phyloP scores from a whole-genome alignment of 64 coral and sea anemone genomes.

The Exaiptasia diaphana region DNA sequence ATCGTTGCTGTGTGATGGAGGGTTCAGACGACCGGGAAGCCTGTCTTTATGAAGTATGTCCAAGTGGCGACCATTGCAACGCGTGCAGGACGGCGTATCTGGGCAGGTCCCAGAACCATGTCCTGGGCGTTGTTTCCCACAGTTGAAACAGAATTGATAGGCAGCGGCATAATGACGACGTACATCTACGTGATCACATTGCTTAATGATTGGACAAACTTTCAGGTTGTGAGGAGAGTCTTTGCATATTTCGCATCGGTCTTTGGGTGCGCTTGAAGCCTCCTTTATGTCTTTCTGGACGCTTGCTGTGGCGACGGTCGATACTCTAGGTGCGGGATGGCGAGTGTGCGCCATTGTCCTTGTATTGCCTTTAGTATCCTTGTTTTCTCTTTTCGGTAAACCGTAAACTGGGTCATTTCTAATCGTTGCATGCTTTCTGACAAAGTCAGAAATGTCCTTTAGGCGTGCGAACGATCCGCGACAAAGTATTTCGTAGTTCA shows the following conservation, averaged over 20 bases:
- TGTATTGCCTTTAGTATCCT: conserved; percentile 3
- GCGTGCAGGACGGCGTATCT: conserved; percentile 22
- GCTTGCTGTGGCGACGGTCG: neutral
- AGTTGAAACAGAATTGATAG: conserved; percentile 57
- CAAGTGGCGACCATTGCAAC: neutral
- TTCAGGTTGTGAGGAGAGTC: conserved; percentile 45
- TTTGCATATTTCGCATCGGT: conserved; percentile 41
- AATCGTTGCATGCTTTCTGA: conserved; percentile 44
- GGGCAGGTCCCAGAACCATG: conserved; percentile 37
- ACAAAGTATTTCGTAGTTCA: conserved; percentile 42
- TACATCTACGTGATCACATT: conserved; percentile 43
- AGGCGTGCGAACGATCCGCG: conserved; percentile 6
- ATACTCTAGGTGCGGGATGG: neutral
- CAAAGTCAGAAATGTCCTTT: conserved; percentile 47
- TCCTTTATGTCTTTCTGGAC: neutral
- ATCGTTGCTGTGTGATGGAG: neutral
- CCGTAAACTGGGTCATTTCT: conserved; percentile 55
- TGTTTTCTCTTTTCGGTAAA: conserved; percentile 6
- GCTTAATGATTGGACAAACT: conserved; percentile 41
- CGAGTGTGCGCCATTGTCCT: neutral
- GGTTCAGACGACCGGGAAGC: neutral
- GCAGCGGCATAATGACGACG: conserved; percentile 38
- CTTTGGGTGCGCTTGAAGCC: neutral
- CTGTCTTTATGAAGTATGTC: neutral
- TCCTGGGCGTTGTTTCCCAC: conserved; percentile 15